These are phyloP conservation scores for Cottus gobio DNA, from an alignment of 2,113 vertebrate species.

Conservation along the genomic window DNA sequence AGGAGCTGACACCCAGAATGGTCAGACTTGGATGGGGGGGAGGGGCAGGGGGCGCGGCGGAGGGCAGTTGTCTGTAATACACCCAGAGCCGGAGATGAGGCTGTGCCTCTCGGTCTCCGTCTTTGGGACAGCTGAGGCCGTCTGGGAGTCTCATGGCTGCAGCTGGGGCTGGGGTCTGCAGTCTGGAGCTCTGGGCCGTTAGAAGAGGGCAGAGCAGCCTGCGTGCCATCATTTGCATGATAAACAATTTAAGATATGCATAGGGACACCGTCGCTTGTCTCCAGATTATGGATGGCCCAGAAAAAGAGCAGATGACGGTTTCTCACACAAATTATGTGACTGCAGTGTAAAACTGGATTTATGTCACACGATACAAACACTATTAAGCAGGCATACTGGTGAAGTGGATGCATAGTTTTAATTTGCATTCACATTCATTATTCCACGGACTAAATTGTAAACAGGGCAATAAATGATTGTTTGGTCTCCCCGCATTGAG, in stretches of 20 bases:
- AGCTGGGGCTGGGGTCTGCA: conserved; percentile 77
- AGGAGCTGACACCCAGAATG: conserved; percentile 38
- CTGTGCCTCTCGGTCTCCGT: conserved; percentile 46
- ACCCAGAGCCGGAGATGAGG: conserved; percentile 35
- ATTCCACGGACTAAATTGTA: conserved; percentile 8
- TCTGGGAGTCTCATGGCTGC: conserved; percentile 76
- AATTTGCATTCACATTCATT: conserved; percentile 41
- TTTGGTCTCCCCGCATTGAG: conserved; percentile 16
- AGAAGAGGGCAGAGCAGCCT: conserved; percentile 74
- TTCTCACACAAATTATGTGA: conserved; percentile 70
- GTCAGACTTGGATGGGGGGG: conserved; percentile 33
- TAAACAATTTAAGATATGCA: conserved; percentile 87
- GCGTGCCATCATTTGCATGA: conserved; percentile 83
- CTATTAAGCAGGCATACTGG: conserved; percentile 13
- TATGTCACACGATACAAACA: conserved; percentile 25
- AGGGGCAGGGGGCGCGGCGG: background rate
- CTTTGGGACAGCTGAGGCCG: conserved; percentile 75
- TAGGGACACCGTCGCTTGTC: conserved; percentile 78
- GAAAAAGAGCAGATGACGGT: conserved; percentile 78
- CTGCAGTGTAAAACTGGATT: conserved; percentile 31
- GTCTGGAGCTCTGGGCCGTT: conserved; percentile 76
- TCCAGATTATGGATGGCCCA: conserved; percentile 80
- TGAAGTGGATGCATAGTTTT: conserved; percentile 30
- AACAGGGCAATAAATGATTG: conserved; percentile 30
- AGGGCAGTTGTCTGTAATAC: conserved; percentile 26